phyloP scores from a whole-genome alignment of 2,113 vertebrate genomes.

The Actinemys pallida region DNA sequence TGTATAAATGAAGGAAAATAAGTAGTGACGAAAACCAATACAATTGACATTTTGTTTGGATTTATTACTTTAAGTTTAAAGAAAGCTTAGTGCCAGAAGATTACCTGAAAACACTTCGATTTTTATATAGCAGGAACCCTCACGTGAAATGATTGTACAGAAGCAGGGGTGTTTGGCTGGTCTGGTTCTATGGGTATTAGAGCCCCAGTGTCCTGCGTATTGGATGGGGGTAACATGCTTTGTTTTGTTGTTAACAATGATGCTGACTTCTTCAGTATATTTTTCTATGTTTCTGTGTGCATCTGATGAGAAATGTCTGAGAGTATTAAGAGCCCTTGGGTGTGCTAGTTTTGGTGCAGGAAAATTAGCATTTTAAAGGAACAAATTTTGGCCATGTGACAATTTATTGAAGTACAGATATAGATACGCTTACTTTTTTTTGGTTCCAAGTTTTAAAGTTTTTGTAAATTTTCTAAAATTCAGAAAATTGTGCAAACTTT shows the following conservation, averaged over 20 bases:
- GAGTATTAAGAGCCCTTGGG: not conserved
- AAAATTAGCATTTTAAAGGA: not conserved
- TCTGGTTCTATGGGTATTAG: not conserved
- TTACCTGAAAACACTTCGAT: not conserved
- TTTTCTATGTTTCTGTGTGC: not conserved
- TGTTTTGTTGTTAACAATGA: not conserved
- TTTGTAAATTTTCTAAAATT: not conserved
- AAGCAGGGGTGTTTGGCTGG: not conserved
- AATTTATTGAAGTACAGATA: not conserved
- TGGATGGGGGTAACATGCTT: not conserved
- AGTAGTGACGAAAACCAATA: not conserved
- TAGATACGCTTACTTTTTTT: not conserved
- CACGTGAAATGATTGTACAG: not conserved
- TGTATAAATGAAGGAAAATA: not conserved
- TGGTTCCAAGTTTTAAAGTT: not conserved
- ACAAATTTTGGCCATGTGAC: not conserved
- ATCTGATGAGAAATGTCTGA: not conserved
- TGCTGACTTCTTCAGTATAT: not conserved
- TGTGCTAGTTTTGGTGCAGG: not conserved
- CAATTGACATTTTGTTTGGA: not conserved
- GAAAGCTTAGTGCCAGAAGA: not conserved
- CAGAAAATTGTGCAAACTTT: not conserved
- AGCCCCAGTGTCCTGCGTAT: not conserved
- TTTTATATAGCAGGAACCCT: not conserved
- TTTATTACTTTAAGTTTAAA: not conserved